Conservation (phyloP, 2,797 vertebrate genomes). For the Lacerta bilineata region DNA sequence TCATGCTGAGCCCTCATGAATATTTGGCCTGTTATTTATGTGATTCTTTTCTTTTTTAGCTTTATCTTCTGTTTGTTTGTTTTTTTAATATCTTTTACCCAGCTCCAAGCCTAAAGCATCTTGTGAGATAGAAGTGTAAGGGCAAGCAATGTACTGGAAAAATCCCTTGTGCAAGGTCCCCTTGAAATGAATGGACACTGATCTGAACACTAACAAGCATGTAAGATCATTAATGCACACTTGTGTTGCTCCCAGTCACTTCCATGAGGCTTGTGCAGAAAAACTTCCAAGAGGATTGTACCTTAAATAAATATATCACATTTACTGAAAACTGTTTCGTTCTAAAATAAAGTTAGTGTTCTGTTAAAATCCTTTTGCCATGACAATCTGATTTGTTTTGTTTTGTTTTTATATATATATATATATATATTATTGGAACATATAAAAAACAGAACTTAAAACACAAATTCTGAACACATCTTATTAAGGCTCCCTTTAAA, state of each 20-base stretch:
- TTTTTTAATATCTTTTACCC: background rate
- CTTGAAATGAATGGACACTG: background rate
- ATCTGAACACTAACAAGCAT: background rate
- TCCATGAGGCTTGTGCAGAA: background rate
- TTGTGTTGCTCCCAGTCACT: background rate
- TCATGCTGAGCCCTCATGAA: background rate
- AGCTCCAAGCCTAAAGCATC: background rate
- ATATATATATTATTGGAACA: too few relatives aligned
- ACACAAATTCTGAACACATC: too few relatives aligned
- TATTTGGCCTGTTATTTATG: background rate
- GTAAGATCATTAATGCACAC: background rate
- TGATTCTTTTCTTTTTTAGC: background rate
- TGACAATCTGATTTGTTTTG: background rate
- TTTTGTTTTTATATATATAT: too few relatives aligned
- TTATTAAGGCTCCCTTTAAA: conserved; percentile 32
- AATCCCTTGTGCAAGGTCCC: background rate
- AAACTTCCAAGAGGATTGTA: background rate
- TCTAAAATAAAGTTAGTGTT: background rate
- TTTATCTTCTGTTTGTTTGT: background rate
- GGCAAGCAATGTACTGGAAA: background rate
- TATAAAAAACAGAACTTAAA: too few relatives aligned
- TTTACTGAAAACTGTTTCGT: background rate
- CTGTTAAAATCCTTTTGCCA: background rate
- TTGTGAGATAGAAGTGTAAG: background rate
- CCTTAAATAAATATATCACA: background rate